These are phyloP conservation scores for Erpobdella octoculata DNA, from an alignment of 2,888 invertebrate species.

Conservation along the genomic window DNA sequence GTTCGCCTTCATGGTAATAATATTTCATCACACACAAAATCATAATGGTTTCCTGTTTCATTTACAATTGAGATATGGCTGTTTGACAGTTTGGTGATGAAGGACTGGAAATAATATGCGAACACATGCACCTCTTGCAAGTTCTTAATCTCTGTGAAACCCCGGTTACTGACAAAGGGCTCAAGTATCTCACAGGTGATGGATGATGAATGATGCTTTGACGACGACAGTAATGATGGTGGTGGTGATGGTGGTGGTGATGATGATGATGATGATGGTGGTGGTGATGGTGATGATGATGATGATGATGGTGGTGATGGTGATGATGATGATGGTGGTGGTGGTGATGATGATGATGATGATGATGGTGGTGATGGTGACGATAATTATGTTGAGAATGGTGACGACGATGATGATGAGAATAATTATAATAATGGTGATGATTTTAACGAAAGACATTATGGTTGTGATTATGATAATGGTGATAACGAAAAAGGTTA, in stretches of 20 bases:
- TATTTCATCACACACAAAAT: neutral
- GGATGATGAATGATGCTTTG: no score
- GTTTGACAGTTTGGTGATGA: conserved; percentile 67
- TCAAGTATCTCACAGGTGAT: conserved; percentile 66
- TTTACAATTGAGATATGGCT: neutral
- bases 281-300: conserved; percentile 24
- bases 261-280: conserved; percentile 18
- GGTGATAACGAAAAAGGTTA: neutral
- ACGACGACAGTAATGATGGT: no score
- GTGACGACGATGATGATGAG: no score
- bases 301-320: conserved; percentile 25
- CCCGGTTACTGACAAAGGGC: conserved; percentile 71
- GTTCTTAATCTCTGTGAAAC: conserved; percentile 75
- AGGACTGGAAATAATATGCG: conserved; percentile 68
- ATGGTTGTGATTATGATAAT: neutral
- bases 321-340: conserved; percentile 9
- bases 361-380: no score
- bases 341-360: no score
- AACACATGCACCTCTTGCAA: conserved; percentile 69
- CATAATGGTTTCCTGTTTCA: neutral
- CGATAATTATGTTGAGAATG: neutral
- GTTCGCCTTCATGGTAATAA: neutral
- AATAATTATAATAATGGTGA: no score
- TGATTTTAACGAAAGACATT: neutral
- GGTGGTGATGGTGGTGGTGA: no score